A percentile compares a stretch with the other conserved stretches of the same genome.
phyloP scores from a whole-genome alignment of 2,888 invertebrate species.

The Dorcus hopei region DNA sequence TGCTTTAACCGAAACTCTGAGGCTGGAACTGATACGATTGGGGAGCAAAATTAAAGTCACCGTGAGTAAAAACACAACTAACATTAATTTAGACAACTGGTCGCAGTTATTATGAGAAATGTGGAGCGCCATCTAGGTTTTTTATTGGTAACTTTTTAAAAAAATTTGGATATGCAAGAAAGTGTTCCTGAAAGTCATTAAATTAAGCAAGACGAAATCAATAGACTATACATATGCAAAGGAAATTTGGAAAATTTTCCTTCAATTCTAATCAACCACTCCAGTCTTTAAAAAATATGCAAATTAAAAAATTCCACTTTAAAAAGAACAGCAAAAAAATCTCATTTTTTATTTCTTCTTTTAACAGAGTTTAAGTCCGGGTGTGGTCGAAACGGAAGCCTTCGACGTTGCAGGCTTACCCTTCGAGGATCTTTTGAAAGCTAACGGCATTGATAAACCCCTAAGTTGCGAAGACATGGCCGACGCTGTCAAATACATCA shows the following conservation, averaged over 20 bases:
- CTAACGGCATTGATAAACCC: background rate
- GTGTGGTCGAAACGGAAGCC: conserved; percentile 57
- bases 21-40: conserved; percentile 18
- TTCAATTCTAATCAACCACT: too few species aligned
- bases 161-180: too few species aligned
- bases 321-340: too few species aligned
- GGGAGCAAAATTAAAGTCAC: conserved; percentile 14
- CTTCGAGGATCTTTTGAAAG: background rate
- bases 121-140: background rate
- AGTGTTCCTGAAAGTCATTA: too few species aligned
- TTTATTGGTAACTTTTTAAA: background rate
- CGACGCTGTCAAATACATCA: conserved; percentile 58
- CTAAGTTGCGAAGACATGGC: conserved; percentile 54
- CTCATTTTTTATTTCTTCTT: background rate
- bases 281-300: background rate
- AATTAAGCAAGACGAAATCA: too few species aligned
- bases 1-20: conserved; percentile 24
- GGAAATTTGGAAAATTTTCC: too few species aligned
- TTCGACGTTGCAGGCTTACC: conserved; percentile 32
- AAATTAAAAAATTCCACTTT: too few species aligned
- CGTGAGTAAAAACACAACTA: background rate
- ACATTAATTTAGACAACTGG: conserved; percentile 2
- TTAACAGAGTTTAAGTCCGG: conserved; percentile 61
- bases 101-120: too few species aligned
- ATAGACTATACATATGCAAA: too few species aligned